phyloP scores from a whole-genome alignment of 2,113 vertebrate species.

The Pseudopodoces humilis region DNA sequence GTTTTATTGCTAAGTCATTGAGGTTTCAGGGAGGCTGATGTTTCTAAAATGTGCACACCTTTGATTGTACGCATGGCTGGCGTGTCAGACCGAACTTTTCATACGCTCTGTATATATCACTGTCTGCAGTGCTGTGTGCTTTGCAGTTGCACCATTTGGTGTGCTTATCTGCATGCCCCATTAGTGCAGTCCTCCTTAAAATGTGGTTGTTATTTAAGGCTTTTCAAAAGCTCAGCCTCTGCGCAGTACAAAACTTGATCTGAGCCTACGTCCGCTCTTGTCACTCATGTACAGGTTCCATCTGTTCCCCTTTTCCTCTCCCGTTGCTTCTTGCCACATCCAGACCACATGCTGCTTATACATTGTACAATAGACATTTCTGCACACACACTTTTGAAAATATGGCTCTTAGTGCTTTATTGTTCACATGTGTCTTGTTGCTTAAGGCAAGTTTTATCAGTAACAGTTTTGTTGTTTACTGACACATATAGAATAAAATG shows the following conservation, averaged over 20 bases:
- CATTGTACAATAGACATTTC: conserved; percentile 56
- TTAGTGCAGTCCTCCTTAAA: conserved; percentile 40
- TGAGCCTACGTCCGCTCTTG: conserved; percentile 42
- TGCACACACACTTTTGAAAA: conserved; percentile 50
- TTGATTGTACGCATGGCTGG: not conserved
- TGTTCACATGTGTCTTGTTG: conserved; percentile 53
- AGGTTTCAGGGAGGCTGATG: conserved; percentile 31
- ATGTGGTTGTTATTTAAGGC: conserved; percentile 60
- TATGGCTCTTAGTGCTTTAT: conserved; percentile 39
- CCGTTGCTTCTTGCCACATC: conserved; percentile 45
- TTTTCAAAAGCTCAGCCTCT: conserved; percentile 57
- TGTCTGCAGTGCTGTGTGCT: conserved; percentile 8
- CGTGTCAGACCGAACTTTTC: not conserved
- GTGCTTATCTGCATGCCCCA: not conserved
- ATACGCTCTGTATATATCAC: conserved; percentile 17
- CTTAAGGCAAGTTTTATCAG: conserved; percentile 48
- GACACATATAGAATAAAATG: conserved; percentile 23
- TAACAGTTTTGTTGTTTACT: conserved; percentile 39
- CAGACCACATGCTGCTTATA: conserved; percentile 66
- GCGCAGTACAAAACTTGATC: conserved; percentile 29
- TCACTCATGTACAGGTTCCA: conserved; percentile 60
- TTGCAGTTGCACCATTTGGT: not conserved
- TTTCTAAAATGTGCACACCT: conserved; percentile 43
- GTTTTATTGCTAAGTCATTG: conserved; percentile 36
- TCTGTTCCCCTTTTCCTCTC: conserved; percentile 63